These are phyloP conservation scores for Podiceps cristatus DNA, from an alignment of 2,113 vertebrate species.

Conservation along the genomic window DNA sequence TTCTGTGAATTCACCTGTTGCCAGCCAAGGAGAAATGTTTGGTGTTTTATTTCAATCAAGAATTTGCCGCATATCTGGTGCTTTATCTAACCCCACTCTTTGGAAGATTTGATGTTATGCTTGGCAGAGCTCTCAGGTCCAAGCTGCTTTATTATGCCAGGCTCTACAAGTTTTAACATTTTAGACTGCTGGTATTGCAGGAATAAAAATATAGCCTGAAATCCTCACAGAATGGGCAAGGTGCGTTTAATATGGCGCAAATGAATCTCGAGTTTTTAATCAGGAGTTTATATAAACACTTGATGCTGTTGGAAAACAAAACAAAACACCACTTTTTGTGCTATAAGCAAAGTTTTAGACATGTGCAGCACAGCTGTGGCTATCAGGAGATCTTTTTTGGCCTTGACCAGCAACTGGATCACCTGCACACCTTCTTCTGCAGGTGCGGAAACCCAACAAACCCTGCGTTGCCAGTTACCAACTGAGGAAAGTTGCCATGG, in stretches of 20 bases:
- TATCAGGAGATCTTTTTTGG: neutral
- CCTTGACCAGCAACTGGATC: neutral
- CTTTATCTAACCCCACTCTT: constrained; percentile 26
- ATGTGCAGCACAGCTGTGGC: rapidly evolving
- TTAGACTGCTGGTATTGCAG: neutral
- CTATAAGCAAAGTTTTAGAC: neutral
- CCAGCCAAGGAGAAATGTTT: constrained; percentile 64
- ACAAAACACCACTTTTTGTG: neutral
- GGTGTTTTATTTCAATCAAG: constrained; percentile 40
- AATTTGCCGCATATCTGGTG: neutral
- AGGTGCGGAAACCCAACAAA: neutral
- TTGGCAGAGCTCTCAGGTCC: neutral
- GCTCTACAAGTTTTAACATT: neutral
- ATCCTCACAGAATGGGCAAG: neutral
- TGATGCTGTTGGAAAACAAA: neutral
- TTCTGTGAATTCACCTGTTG: constrained; percentile 34
- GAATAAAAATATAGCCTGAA: neutral
- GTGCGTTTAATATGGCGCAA: neutral
- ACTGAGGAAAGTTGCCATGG: neutral
- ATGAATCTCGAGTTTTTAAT: neutral
- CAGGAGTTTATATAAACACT: neutral
- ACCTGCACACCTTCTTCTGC: neutral
- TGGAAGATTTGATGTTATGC: neutral
- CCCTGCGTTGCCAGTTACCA: neutral
- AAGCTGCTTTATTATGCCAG: neutral